These are phyloP conservation scores for Clytia hemisphaerica DNA, from an alignment of 30 jellyfish, hydroid and myxozoan genomes.

Conservation along the genomic window DNA sequence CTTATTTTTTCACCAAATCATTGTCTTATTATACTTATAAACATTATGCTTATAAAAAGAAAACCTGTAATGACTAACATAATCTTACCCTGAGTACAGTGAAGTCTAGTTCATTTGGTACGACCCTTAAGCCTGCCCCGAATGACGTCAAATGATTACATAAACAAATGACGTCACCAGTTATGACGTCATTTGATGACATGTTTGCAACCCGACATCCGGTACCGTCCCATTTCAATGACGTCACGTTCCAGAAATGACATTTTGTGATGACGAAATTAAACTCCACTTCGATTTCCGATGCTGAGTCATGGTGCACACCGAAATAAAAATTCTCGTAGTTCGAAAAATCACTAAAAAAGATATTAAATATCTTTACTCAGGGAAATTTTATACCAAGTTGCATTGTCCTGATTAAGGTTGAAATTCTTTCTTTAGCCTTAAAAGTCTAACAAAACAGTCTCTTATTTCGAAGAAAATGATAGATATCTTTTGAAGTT, in stretches of 20 bases:
- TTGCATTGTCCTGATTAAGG: background rate
- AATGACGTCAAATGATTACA: conserved; percentile 88
- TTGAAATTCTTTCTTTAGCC: too few relatives aligned
- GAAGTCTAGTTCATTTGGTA: conserved; percentile 83
- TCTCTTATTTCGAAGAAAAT: too few relatives aligned
- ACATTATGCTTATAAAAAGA: too few relatives aligned
- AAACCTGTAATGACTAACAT: too few relatives aligned
- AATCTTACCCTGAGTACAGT: conserved; percentile 61
- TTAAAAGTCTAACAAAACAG: too few relatives aligned
- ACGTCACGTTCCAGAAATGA: conserved; percentile 53
- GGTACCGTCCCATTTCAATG: conserved; percentile 38
- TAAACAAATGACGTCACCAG: conserved; percentile 30
- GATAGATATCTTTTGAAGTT: too few relatives aligned
- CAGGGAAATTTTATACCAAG: background rate
- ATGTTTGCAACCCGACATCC: too few relatives aligned
- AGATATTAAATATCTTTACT: background rate
- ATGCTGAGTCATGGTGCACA: conserved; percentile 10
- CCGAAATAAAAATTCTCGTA: background rate
- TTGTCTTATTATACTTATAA: too few relatives aligned
- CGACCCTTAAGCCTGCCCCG: conserved; percentile 56
- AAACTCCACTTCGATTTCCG: conserved; percentile 29
- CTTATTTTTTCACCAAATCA: too few relatives aligned
- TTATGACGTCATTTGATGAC: conserved; percentile 38
- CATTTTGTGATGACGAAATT: conserved; percentile 43
- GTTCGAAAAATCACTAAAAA: background rate